phyloP scores from a whole-genome alignment of 1,140 invertebrate species.

The Asobara japonica region DNA sequence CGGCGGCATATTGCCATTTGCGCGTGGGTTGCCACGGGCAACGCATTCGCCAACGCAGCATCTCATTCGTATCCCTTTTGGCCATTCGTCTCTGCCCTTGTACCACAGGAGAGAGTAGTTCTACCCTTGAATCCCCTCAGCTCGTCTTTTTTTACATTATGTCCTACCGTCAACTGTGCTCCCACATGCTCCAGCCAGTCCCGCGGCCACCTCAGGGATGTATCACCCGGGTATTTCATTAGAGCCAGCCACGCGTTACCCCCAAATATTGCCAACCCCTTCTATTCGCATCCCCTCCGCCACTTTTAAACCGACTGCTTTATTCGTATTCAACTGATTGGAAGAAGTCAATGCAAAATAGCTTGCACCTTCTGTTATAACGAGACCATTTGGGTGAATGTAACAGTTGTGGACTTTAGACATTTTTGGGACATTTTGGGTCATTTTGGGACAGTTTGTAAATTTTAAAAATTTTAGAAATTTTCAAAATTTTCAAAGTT shows the following conservation, averaged over 20 bases:
- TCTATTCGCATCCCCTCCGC: not conserved
- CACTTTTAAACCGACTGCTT: not conserved
- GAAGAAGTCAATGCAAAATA: not conserved
- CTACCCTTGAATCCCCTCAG: slow-evolving; percentile 29
- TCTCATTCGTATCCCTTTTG: slow-evolving; percentile 30
- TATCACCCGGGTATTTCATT: slow-evolving; percentile 45
- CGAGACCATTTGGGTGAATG: not conserved
- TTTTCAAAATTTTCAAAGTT: too few relatives aligned
- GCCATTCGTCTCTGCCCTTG: slow-evolving; percentile 26
- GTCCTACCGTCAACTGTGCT: slow-evolving; percentile 13
- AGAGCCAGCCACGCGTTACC: slow-evolving; percentile 39
- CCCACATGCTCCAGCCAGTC: slow-evolving; percentile 5
- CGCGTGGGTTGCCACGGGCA: slow-evolving; percentile 59
- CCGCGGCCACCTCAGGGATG: slow-evolving; percentile 37
- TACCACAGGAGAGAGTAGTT: slow-evolving; percentile 7
- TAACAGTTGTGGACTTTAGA: too few relatives aligned
- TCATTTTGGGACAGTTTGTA: too few relatives aligned
- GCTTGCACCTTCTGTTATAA: not conserved
- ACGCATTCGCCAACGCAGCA: slow-evolving; percentile 52
- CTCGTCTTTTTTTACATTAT: slow-evolving; percentile 24
- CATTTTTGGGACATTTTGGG: too few relatives aligned
- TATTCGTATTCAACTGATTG: slow-evolving; percentile 10
- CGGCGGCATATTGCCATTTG: slow-evolving; percentile 22
- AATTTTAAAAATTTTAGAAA: too few relatives aligned
- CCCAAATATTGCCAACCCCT: slow-evolving; percentile 37